These are phyloP conservation scores for Prorops nasuta DNA, from an alignment of 1,140 invertebrate genomes.

Conservation along the genomic window DNA sequence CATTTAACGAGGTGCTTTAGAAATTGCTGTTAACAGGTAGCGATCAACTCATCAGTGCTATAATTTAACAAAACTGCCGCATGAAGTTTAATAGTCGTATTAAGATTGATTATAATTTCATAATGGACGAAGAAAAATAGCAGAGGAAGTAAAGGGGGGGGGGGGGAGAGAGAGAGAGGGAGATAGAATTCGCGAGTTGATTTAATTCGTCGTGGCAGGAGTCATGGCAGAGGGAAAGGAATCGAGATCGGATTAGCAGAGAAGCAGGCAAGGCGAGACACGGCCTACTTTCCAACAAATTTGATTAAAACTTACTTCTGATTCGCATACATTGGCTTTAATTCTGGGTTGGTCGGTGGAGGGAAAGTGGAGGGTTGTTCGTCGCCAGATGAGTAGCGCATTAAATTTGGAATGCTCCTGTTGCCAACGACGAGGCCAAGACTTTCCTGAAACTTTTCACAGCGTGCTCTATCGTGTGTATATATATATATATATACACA, in stretches of 20 bases:
- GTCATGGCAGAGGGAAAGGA: background rate
- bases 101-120: too few species aligned
- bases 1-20: too few species aligned
- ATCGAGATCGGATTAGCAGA: background rate
- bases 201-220: background rate
- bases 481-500: too few species aligned
- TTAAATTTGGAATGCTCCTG: slow-evolving; percentile 19
- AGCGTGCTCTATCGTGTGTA: too few species aligned
- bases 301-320: slow-evolving; percentile 23
- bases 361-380: slow-evolving; percentile 5
- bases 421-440: slow-evolving; percentile 9
- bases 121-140: too few species aligned
- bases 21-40: too few species aligned
- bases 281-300: slow-evolving; percentile 21
- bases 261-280: too few species aligned
- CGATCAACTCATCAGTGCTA: too few species aligned
- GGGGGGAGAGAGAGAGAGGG: background rate
- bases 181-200: background rate
- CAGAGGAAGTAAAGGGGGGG: too few species aligned
- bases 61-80: too few species aligned
- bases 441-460: slow-evolving; percentile 17
- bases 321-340: slow-evolving; percentile 22
- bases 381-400: slow-evolving; percentile 3
- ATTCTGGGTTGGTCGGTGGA: slow-evolving; percentile 16
- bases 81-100: too few species aligned